Base-by-base conservation (phyloP, 2,113 vertebrate species). In the Eulacestoma nigropectus region DNA sequence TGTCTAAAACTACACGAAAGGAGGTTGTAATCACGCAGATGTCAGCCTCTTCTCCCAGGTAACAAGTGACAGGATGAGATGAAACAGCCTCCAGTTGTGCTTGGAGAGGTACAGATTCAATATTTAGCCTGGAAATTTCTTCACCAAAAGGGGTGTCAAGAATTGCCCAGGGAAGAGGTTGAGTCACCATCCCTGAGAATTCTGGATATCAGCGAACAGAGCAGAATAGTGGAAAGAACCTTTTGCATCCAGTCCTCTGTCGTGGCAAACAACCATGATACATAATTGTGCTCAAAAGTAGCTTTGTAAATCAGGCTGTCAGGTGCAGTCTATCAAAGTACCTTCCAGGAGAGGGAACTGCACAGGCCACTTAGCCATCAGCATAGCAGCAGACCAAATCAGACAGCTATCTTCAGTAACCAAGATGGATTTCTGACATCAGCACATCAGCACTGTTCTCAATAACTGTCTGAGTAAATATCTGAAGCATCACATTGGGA, bases 291-390 rank as follows among this genome's bases (percentile, higher is more conserved):
- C 49, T 90, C 85, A 88, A 95, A 95, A 90, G 26, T 59, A 90
- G 79, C 79, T 92, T 62, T 79, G 82, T 88, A 88, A 92, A 93
- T 87, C 72, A 93, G 70, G 16, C 50, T 83, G 84, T 59, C 74
- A 88, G 84, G 19, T 65, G 26, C 27, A 74, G 42, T 77, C 53
- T 73, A 8, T 39, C 33, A 32, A 85, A 87, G 73, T 11, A 77
- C 47, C 42, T 67, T 35, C 11, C 30, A n/a, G 35, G 26, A 67
- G 12, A 41, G 25, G 50, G 72, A 93, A 57, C 30, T 81, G 55
- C 18, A 10, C 47, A 57, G 39, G 41, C 14, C 46, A 22, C 35
- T n/a, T 33, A 56, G 10, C 49, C 4, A 6, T 26, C 49, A 86
- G 67, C 33, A 11, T 1, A 25, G 49, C 16, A 75, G 39, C 63